phyloP scores from a whole-genome alignment of 92 coral and sea anemone genomes.

The Phenganax marumi region DNA sequence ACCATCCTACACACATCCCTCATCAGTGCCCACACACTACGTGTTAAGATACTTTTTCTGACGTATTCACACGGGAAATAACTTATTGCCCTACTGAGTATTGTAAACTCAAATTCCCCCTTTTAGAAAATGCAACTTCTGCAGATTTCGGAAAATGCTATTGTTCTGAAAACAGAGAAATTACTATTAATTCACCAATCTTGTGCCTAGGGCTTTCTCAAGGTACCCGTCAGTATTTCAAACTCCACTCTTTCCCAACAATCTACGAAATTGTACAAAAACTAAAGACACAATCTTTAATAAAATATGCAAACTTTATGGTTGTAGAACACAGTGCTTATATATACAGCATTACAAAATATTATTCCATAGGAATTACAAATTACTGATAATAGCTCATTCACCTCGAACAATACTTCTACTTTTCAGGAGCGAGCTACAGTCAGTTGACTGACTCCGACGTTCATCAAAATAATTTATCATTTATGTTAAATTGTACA shows the following conservation, averaged over 20 bases:
- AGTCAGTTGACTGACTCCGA: background rate
- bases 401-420: background rate
- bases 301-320: background rate
- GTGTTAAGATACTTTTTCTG: background rate
- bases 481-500: constrained; percentile 2
- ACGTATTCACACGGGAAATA: constrained; percentile 14
- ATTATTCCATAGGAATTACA: constrained; percentile 45
- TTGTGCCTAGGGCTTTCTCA: too few species aligned
- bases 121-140: too few species aligned
- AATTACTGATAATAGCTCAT: constrained; percentile 16
- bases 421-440: background rate
- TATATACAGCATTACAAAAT: constrained; percentile 35
- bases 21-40: background rate
- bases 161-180: too few species aligned
- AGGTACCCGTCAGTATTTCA: background rate
- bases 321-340: background rate
- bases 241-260: background rate
- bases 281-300: background rate
- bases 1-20: background rate
- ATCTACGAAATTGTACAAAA: background rate
- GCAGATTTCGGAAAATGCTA: too few species aligned
- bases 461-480: background rate
- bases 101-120: too few species aligned
- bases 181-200: too few species aligned
- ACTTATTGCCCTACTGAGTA: background rate